These are phyloP conservation scores for Physeter macrocephalus DNA, from an alignment of 2,113 vertebrate species.

Conservation along the genomic window DNA sequence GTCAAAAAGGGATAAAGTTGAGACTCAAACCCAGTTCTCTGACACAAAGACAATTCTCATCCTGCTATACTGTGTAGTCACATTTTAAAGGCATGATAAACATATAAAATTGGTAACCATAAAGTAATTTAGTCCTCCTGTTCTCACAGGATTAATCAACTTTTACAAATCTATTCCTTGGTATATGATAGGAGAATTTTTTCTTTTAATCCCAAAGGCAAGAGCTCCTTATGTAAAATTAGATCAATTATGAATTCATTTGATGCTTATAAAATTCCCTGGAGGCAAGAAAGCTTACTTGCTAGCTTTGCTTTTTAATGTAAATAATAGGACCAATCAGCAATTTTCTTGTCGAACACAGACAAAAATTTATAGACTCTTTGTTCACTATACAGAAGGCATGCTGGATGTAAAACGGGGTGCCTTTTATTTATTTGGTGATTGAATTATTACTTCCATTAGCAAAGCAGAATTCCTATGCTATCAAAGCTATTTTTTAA, in stretches of 20 bases:
- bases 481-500: not conserved
- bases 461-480: not conserved
- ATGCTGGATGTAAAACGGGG: not conserved
- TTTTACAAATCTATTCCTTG: not conserved
- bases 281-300: not conserved
- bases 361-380: not conserved
- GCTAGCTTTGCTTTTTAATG: not conserved
- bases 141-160: not conserved
- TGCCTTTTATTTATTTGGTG: not conserved
- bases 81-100: not conserved
- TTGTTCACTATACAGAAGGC: not conserved
- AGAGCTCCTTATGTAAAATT: not conserved
- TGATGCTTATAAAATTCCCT: not conserved
- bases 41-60: not conserved
- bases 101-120: not conserved
- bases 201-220: not conserved
- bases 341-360: slow-evolving; percentile 12
- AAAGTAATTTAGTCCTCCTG: not conserved
- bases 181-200: not conserved
- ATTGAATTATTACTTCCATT: slow-evolving; percentile 15
- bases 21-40: not conserved
- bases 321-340: slow-evolving; percentile 26
- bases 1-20: not conserved
- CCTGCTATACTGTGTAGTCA: not conserved
- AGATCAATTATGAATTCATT: slow-evolving; percentile 16